phyloP scores from a whole-genome alignment of 2,888 invertebrate genomes.

The Pollenia labialis region DNA sequence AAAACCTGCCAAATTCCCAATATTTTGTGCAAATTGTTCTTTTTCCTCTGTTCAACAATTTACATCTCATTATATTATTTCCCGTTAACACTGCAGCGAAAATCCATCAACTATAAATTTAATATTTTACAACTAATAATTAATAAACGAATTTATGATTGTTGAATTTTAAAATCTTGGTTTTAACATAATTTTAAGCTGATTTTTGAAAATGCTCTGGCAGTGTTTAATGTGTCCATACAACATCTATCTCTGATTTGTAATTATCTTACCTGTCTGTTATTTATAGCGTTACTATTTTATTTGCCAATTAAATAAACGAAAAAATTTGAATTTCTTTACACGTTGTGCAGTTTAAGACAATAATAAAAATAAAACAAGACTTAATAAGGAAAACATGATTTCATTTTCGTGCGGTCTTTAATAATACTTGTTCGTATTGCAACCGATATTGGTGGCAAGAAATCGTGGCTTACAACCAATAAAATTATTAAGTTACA shows the following conservation, averaged over 20 bases:
- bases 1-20: not conserved
- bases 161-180: slow-evolving; percentile 5
- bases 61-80: slow-evolving; percentile 44
- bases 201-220: not conserved
- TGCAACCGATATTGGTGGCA: slow-evolving; percentile 13
- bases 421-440: slow-evolving; percentile 12
- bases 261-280: slow-evolving; percentile 57
- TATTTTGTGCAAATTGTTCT: not conserved
- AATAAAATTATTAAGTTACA: slow-evolving; percentile 54
- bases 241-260: slow-evolving; percentile 15
- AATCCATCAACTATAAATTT: slow-evolving; percentile 29
- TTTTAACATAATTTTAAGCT: slow-evolving; percentile 8
- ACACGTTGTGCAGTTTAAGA: slow-evolving; percentile 36
- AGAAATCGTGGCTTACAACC: slow-evolving; percentile 25
- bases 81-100: not conserved
- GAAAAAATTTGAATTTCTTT: slow-evolving; percentile 53
- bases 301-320: slow-evolving; percentile 34
- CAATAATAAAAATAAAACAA: slow-evolving; percentile 13
- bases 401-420: slow-evolving; percentile 39
- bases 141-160: slow-evolving; percentile 32
- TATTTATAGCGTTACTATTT: slow-evolving; percentile 36
- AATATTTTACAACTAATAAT: slow-evolving; percentile 29
- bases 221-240: slow-evolving; percentile 31
- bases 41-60: slow-evolving; percentile 3
- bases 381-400: slow-evolving; percentile 45